phyloP scores from a whole-genome alignment of 2,113 vertebrate species.

The Taurulus bubalis region DNA sequence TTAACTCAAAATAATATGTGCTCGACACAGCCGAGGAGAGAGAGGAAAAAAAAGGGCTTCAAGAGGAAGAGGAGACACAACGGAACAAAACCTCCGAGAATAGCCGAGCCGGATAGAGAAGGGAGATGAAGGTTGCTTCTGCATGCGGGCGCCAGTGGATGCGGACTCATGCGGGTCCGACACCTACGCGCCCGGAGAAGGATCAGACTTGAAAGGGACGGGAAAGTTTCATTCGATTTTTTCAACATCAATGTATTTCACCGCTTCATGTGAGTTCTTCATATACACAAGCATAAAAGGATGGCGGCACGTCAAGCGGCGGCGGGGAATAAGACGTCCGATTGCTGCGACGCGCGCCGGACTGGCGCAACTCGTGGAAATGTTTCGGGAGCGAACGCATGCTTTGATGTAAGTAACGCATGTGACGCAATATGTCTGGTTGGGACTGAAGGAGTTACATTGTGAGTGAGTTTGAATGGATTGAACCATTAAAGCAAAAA shows the following conservation, averaged over 20 bases:
- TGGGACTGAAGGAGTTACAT: background rate
- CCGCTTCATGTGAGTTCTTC: slow-evolving; percentile 40
- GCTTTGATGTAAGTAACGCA: slow-evolving; percentile 19
- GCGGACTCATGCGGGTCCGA: slow-evolving; percentile 40
- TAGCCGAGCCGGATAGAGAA: slow-evolving; percentile 11
- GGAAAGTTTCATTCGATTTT: slow-evolving; percentile 60
- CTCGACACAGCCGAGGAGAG: slow-evolving; percentile 54
- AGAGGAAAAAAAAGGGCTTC: slow-evolving; percentile 16
- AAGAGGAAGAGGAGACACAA: slow-evolving; percentile 41
- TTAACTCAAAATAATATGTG: slow-evolving; percentile 75
- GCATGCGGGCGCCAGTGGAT: slow-evolving; percentile 38
- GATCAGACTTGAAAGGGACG: slow-evolving; percentile 58
- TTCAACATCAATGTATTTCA: slow-evolving; percentile 53
- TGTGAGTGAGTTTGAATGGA: background rate
- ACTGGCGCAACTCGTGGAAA: slow-evolving; percentile 9
- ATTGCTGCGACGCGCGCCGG: slow-evolving; percentile 18
- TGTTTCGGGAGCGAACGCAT: background rate
- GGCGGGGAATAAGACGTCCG: slow-evolving; percentile 29
- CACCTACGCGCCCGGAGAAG: slow-evolving; percentile 46
- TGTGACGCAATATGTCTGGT: background rate
- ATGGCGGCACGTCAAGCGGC: slow-evolving; percentile 43
- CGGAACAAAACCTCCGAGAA: slow-evolving; percentile 46
- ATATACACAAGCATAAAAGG: slow-evolving; percentile 24
- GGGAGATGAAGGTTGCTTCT: slow-evolving; percentile 67
- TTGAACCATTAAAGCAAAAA: background rate